These are phyloP conservation scores for Rallus crepitans DNA, from an alignment of 2,797 vertebrate species.

Conservation along the genomic window DNA sequence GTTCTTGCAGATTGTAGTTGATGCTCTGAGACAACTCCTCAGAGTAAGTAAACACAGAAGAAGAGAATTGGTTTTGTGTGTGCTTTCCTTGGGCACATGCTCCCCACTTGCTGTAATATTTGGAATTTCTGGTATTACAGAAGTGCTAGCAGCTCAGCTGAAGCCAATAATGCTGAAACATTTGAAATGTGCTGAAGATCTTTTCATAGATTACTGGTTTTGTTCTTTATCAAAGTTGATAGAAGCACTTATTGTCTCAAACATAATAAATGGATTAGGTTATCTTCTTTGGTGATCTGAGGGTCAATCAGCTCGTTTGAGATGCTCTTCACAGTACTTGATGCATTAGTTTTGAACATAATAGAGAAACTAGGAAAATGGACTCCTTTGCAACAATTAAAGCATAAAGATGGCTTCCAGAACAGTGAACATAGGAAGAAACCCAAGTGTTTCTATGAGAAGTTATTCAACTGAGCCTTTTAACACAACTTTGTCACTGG, in stretches of 20 bases:
- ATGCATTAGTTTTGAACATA: background rate
- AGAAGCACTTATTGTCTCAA: constrained; percentile 8
- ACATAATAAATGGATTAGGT: constrained; percentile 41
- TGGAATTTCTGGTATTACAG: constrained; percentile 30
- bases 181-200: background rate
- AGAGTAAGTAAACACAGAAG: constrained; percentile 62
- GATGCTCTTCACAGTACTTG: constrained; percentile 18
- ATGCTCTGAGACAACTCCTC: constrained; percentile 12
- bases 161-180: constrained; percentile 4
- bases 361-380: background rate
- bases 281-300: constrained; percentile 54
- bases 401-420: background rate
- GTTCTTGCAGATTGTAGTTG: constrained; percentile 61
- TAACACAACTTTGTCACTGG: background rate
- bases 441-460: background rate
- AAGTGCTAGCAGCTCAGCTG: background rate
- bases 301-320: constrained; percentile 54
- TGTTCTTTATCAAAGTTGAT: constrained; percentile 38
- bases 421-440: background rate
- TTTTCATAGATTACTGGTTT: background rate
- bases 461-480: background rate
- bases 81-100: background rate
- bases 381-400: constrained; percentile 13
- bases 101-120: background rate
- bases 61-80: constrained; percentile 60